Base-by-base conservation (phyloP, 2,888 invertebrate species). In the Elegia similella region DNA sequence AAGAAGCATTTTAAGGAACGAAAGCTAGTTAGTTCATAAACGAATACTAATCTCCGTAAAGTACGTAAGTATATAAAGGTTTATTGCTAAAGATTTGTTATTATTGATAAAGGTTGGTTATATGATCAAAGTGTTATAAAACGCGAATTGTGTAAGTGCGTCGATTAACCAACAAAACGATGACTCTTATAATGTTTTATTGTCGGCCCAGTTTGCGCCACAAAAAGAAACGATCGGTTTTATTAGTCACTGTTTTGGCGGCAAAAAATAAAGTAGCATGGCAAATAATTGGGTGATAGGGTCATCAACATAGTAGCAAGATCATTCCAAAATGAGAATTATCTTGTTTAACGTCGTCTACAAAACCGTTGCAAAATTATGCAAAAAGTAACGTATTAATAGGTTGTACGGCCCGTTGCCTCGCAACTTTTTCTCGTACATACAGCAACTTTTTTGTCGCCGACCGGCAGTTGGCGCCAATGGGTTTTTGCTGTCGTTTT, bases 401-500 rank as follows among this genome's bases (percentile, higher is more conserved):
- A 57, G 54, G 34, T 16, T 6, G 12, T 34, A 43, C 53, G 2
- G 52, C 29, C 6, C 42, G 53, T 44, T 53, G 23, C 50, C 50
- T 43, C 42, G 54, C 54, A 50, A 59, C 56, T 48, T 54, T 59
- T 44, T 38, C 46, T 57, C 29, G n/a, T 2, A 23, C 23, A n/a
- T 34, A 13, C n/a, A 32, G 50, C 10, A 7, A 38, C 50, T 50
- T 48, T 38, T 54, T 54, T 58, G 50, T 15, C 15, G 68, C 61
- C 64, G 62, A 67, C 66, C 62, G 66, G 62, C 60, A 64, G 68
- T 72, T 78, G 87, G 86, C 87, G 86, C 86, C 86, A 82, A 70
- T 63, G 65, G 73, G 62, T 67, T 77, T 78, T 79, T 75, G 73
- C 72, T 68, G 58, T 84, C 81, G 75, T 84, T 86, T 86, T 79